Percentiles rank a stretch among this genome's conserved stretches.
phyloP scores from a whole-genome alignment of 2,113 vertebrate species.

The Pithys albifrons region DNA sequence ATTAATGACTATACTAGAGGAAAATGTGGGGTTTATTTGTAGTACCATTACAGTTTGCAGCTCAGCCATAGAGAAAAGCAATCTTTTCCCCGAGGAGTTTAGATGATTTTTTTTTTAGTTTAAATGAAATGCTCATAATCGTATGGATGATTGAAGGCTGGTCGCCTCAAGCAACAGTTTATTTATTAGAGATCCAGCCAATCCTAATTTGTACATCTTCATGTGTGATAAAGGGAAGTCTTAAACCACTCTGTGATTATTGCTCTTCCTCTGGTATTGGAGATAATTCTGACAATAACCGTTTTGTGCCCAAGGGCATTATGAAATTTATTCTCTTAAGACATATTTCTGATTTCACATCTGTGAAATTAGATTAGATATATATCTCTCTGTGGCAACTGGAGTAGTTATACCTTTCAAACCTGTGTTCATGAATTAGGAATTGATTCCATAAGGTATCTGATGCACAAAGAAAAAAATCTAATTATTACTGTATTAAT shows the following conservation, averaged over 20 bases:
- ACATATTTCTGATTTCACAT: conserved; percentile 31
- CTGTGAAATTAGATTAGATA: conserved; percentile 43
- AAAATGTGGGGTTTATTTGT: background rate
- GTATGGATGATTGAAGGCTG: background rate
- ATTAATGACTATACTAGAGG: background rate
- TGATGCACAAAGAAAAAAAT: background rate
- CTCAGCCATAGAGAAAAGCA: background rate
- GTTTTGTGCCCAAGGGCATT: background rate
- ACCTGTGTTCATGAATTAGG: background rate
- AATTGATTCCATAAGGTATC: background rate
- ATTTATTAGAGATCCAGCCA: conserved; percentile 33
- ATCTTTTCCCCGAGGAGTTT: background rate
- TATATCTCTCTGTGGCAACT: conserved; percentile 4
- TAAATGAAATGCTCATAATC: background rate
- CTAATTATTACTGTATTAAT: background rate
- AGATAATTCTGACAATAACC: conserved; percentile 22
- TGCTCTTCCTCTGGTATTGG: background rate
- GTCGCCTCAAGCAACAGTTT: background rate
- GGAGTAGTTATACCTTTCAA: background rate
- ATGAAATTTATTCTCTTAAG: conserved; percentile 49
- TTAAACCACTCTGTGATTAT: background rate
- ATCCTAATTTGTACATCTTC: conserved; percentile 29
- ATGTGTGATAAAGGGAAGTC: background rate
- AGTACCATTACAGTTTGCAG: background rate
- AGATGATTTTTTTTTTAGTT: background rate